phyloP scores from a whole-genome alignment of 2,113 vertebrate genomes.

The Elanoides forficatus region DNA sequence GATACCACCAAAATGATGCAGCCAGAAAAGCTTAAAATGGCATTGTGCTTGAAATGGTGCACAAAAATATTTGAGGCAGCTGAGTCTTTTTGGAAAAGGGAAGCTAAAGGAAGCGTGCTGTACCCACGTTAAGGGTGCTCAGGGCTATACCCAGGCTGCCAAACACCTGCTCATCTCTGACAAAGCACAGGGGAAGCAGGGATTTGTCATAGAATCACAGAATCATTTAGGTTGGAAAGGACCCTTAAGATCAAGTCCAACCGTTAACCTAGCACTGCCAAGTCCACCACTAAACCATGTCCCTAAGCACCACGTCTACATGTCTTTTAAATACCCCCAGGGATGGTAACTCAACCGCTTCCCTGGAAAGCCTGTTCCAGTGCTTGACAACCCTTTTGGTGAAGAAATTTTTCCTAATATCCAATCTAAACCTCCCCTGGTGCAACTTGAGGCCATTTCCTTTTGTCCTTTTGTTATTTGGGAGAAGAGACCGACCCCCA shows the following conservation, averaged over 20 bases:
- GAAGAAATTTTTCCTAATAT: too few species aligned
- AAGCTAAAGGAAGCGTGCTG: neutral
- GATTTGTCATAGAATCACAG: too few species aligned
- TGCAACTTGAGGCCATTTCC: too few species aligned
- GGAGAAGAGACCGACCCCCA: too few species aligned
- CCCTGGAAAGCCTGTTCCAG: neutral
- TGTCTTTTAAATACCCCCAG: neutral
- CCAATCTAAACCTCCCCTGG: too few species aligned
- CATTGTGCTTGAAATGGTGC: accelerated
- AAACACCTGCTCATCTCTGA: neutral
- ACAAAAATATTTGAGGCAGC: neutral
- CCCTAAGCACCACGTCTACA: neutral
- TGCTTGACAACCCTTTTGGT: too few species aligned
- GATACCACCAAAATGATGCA: neutral
- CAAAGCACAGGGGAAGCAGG: too few species aligned
- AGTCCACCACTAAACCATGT: neutral
- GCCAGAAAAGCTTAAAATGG: too few species aligned
- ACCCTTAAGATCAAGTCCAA: neutral
- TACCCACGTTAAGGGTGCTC: neutral
- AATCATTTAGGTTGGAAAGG: neutral
- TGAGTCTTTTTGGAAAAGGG: neutral
- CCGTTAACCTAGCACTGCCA: accelerated
- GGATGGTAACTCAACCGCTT: neutral
- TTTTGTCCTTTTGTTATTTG: too few species aligned
- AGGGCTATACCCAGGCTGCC: neutral